Percentiles rank a stretch among this genome's conserved stretches.
These are phyloP conservation scores for Pelobates fuscus DNA, from an alignment of 2,113 vertebrate genomes.

Conservation along the genomic window DNA sequence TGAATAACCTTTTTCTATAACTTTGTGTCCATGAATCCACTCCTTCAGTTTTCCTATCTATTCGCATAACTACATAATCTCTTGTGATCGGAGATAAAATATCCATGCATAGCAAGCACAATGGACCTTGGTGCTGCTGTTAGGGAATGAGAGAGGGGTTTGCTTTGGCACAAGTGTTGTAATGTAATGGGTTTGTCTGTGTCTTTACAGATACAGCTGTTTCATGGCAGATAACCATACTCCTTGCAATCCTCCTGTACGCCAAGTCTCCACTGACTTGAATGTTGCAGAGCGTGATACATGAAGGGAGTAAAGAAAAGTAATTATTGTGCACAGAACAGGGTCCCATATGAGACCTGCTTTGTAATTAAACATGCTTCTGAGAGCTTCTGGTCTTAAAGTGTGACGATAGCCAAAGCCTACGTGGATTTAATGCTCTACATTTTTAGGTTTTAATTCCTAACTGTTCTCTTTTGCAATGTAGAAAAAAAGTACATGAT, in stretches of 20 bases:
- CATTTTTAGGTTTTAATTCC: background rate
- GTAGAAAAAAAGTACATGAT: too few species aligned
- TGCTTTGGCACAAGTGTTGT: background rate
- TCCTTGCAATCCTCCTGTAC: constrained; percentile 15
- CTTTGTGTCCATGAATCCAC: background rate
- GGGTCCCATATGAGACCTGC: constrained; percentile 1
- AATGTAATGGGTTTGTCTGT: constrained; percentile 2
- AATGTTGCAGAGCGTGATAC: constrained; percentile 32
- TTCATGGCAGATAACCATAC: constrained; percentile 31
- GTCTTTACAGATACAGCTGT: constrained; percentile 25
- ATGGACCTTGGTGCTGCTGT: background rate
- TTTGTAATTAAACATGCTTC: constrained; percentile 25
- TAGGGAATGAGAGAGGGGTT: background rate
- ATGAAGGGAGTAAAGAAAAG: constrained; percentile 10
- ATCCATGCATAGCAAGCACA: constrained; percentile 12
- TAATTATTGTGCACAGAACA: constrained; percentile 27
- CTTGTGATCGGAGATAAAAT: background rate
- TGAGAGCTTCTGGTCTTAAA: too few species aligned
- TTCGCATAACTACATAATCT: too few species aligned
- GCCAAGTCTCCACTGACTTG: constrained; percentile 23
- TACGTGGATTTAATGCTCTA: background rate
- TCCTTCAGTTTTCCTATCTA: too few species aligned
- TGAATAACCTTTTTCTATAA: background rate
- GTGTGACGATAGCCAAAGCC: background rate
- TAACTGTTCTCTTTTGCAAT: background rate